These are phyloP conservation scores for Ammodytes dubius DNA, from an alignment of 2,113 vertebrate genomes.

Conservation along the genomic window DNA sequence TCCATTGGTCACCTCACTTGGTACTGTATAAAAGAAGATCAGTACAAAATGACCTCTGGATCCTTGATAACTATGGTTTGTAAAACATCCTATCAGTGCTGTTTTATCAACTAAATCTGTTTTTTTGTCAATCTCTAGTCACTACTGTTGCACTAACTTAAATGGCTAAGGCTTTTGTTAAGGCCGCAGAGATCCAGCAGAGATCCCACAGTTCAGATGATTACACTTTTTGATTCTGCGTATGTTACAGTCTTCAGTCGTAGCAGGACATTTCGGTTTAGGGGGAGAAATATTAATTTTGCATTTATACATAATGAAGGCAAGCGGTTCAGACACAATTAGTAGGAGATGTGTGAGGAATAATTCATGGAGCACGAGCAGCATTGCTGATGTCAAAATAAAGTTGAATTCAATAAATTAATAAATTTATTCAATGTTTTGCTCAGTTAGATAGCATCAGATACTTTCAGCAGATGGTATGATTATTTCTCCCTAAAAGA, in stretches of 20 bases:
- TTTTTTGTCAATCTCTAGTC: no score
- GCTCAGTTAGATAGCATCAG: constrained; percentile 9
- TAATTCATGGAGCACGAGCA: constrained; percentile 29
- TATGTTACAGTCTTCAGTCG: neutral
- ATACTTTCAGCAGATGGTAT: constrained; percentile 22
- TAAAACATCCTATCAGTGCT: no score
- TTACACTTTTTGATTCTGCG: neutral
- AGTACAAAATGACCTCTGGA: neutral
- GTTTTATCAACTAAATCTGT: no score
- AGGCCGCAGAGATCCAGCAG: neutral
- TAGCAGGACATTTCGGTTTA: neutral
- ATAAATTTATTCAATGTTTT: neutral
- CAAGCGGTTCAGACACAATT: constrained; percentile 39
- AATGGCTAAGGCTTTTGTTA: neutral
- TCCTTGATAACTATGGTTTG: no score
- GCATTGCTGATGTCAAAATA: neutral
- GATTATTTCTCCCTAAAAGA: neutral
- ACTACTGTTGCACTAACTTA: no score
- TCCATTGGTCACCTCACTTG: neutral
- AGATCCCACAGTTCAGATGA: neutral
- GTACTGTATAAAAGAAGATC: neutral
- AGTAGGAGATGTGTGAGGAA: constrained; percentile 27
- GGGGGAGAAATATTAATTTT: neutral
- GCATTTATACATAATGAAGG: neutral
- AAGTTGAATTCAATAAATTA: constrained; percentile 21